Base-by-base conservation (phyloP, 2,888 invertebrate species). In the Oligia fasciuncula region DNA sequence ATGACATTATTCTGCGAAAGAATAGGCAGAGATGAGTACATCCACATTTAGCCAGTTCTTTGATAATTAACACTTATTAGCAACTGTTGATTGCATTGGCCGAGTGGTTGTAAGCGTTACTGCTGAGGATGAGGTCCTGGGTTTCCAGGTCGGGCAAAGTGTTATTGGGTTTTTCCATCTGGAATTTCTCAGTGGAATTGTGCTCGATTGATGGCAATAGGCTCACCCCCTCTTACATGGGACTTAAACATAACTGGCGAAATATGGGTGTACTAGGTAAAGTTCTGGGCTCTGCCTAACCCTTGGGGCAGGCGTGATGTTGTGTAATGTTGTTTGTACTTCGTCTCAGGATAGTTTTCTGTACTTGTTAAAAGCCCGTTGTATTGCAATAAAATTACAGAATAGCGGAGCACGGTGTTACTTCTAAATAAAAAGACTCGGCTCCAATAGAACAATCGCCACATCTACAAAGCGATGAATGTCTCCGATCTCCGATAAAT, bases 401-500 rank as follows among this genome's bases (percentile, higher is more conserved):
- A 23, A 11, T 19, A 40, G 23, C 40, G 19, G 65, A 11, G 65
- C 19, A 40, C 65, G 5, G 4, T 14, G 62, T 35, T 35, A 19
- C n/a, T 67, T 43, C 4, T 17, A 66, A 9, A 35, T 17, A 70
- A 76, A 63, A 71, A 35, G 4, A 0, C 40, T 51, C 19, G 14
- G 62, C 13, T 49, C 35, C 46, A 77, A 65, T 4, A 74, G n/a
- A 77, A 23, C 23, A 35, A 73, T 72, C 63, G 46, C 35, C 51
- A 29, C 65, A 74, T 76, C 73, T 73, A 73, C 35, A 69, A 4
- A 3, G 1, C 40, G 74, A 86, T 73, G n/a, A 43, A 40, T 73
- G 54, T 68, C 68, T 76, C 54, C 46, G 82, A 81, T 68, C 68
- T 76, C 54, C 46, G 82, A 81, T 84, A 72, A 72, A 4, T 73